A percentile compares a stretch with the other conserved stretches of the same genome.
These are phyloP conservation scores for Hypsibius dujardini DNA, from an alignment of 1,140 invertebrate genomes.

Conservation along the genomic window DNA sequence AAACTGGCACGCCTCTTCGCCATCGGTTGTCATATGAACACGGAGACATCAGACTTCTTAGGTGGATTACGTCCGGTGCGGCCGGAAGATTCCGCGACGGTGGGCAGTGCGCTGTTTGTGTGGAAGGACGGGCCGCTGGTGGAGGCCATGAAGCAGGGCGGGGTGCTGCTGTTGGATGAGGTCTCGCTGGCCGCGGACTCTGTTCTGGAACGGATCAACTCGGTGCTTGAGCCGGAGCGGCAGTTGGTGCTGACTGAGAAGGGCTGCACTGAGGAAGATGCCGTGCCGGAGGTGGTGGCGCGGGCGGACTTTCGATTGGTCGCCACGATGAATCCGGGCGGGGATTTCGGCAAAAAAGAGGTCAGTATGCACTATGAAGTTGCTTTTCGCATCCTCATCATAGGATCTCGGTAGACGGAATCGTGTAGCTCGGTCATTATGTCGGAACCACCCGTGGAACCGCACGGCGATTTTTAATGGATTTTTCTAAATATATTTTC, in stretches of 20 bases:
- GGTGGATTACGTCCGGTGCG: conserved; percentile 80
- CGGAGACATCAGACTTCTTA: conserved; percentile 90
- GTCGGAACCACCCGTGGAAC: too few relatives aligned
- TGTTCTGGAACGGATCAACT: conserved; percentile 90
- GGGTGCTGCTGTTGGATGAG: conserved; percentile 87
- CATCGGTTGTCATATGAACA: conserved; percentile 96
- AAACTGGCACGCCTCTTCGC: conserved; percentile 47
- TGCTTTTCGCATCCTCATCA: not conserved
- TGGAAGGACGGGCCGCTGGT: conserved; percentile 95
- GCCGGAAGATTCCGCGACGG: conserved; percentile 26
- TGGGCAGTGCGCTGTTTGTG: conserved; percentile 56
- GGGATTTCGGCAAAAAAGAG: conserved; percentile 99
- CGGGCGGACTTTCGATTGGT: conserved; percentile 66
- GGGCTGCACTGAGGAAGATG: conserved; percentile 33
- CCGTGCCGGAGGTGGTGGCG: conserved; percentile 45
- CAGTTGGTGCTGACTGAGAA: conserved; percentile 78
- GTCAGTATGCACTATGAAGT: conserved; percentile 29
- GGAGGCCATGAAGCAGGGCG: conserved; percentile 65
- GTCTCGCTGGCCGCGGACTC: conserved; percentile 97
- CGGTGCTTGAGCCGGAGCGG: conserved; percentile 78
- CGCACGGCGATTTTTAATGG: too few relatives aligned
- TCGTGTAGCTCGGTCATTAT: too few relatives aligned
- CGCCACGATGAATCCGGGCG: conserved; percentile 98
- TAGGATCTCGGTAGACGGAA: not conserved
- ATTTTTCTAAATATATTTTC: too few relatives aligned